Evolutionary conservation across 2,113 vertebrate species (phyloP).

Genomic region (Rhinopomastus cyanomelas): DNA sequence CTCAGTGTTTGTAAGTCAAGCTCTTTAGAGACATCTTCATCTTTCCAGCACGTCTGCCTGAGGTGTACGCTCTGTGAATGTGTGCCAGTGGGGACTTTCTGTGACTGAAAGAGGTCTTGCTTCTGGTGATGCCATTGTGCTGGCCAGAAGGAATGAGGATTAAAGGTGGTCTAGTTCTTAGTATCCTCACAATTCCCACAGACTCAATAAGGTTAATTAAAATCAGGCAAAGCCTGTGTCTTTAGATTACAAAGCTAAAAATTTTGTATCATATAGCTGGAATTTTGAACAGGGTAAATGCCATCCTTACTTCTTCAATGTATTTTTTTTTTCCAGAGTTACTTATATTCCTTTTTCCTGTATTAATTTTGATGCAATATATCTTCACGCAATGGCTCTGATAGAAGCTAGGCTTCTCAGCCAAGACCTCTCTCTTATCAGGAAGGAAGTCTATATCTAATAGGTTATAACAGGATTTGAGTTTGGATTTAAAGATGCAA

Average conservation of each 20-base stretch:
- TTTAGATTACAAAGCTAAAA: background rate
- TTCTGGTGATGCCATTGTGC: background rate
- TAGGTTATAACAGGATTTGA: background rate
- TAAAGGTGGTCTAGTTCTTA: background rate
- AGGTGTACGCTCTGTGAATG: background rate
- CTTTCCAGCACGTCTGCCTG: background rate
- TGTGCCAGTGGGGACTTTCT: background rate
- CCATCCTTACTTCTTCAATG: background rate
- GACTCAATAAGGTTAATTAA: background rate
- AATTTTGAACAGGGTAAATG: background rate
- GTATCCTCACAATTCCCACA: background rate
- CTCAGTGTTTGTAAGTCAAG: background rate
- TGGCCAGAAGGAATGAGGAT: accelerated
- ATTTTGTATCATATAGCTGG: background rate
- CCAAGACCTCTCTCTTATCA: background rate
- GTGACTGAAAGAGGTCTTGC: background rate
- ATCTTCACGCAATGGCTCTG: background rate
- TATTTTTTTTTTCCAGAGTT: background rate
- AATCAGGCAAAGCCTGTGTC: background rate
- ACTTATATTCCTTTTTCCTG: background rate
- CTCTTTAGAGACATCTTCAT: background rate
- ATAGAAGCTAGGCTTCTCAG: background rate
- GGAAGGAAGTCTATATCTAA: background rate
- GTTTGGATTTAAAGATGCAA: background rate
- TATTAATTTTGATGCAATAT: background rate